These are phyloP conservation scores for Dysdera silvatica DNA, from an alignment of 1,140 invertebrate genomes.

Conservation along the genomic window DNA sequence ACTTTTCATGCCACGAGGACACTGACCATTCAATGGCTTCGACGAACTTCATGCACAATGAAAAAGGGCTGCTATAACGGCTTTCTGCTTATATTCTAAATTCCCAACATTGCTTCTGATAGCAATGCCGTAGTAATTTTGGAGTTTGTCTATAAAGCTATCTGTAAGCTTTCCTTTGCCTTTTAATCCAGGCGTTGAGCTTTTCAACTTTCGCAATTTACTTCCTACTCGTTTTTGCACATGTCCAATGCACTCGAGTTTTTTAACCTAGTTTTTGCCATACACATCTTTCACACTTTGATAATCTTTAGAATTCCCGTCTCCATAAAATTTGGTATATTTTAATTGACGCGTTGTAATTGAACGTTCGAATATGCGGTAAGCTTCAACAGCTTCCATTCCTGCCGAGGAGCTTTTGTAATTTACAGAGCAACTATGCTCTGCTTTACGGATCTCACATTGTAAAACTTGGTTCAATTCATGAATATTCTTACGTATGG, in stretches of 20 bases:
- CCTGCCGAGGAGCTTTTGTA: neutral
- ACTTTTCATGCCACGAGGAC: neutral
- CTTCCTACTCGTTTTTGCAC: neutral
- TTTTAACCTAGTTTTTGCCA: neutral
- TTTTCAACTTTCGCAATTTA: neutral
- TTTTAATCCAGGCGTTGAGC: neutral
- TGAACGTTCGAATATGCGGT: neutral
- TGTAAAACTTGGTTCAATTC: too few species aligned
- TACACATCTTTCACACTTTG: slow-evolving; percentile 1
- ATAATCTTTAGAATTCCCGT: neutral
- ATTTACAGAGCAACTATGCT: neutral
- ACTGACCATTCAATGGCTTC: neutral
- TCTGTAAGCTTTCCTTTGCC: neutral
- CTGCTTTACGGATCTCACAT: neutral
- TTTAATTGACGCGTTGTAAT: neutral
- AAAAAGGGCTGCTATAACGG: neutral
- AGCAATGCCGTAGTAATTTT: neutral
- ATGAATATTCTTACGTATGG: too few species aligned
- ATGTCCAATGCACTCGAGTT: slow-evolving; percentile 5
- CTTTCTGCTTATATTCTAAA: neutral
- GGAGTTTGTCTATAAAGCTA: neutral
- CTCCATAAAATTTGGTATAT: neutral
- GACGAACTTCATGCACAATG: neutral
- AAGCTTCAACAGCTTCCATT: slow-evolving; percentile 2
- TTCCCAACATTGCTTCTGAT: neutral